Percentiles rank a stretch among this genome's conserved stretches.
Evolutionary conservation across 2,888 invertebrate genomes (phyloP).

Genomic region (Leptopilina myrica): DNA sequence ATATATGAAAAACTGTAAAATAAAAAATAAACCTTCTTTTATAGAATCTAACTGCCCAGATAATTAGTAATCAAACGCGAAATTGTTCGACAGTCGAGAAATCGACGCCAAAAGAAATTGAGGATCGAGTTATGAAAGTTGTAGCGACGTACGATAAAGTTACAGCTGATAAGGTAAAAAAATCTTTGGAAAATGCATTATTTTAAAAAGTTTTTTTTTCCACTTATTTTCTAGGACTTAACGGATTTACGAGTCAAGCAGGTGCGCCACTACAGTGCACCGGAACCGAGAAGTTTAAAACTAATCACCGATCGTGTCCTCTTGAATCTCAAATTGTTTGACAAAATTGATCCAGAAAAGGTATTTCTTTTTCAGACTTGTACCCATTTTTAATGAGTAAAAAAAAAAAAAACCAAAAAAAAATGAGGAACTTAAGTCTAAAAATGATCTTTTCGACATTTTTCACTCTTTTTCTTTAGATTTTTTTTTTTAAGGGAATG

Average conservation of each 20-base stretch:
- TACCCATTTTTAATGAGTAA: too few relatives aligned
- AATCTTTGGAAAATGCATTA: conserved; percentile 63
- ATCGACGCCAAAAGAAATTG: conserved; percentile 82
- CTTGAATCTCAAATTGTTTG: conserved; percentile 97
- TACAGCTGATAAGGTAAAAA: conserved; percentile 87
- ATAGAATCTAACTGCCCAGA: conserved; percentile 51
- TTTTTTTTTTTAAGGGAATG: too few relatives aligned
- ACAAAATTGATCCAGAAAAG: conserved; percentile 96
- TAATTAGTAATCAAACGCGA: conserved; percentile 10
- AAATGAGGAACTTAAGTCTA: too few relatives aligned
- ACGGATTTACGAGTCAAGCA: conserved; percentile 79
- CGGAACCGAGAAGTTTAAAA: conserved; percentile 88
- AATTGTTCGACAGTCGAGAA: conserved; percentile 77
- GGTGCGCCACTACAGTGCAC: conserved; percentile 85
- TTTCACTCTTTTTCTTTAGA: too few relatives aligned
- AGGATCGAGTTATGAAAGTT: conserved; percentile 91
- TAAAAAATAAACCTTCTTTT: conserved; percentile 3
- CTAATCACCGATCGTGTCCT: conserved; percentile 93
- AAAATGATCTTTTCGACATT: too few relatives aligned
- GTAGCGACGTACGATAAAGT: conserved; percentile 94
- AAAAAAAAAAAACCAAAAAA: too few relatives aligned
- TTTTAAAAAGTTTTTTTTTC: conserved; percentile 66
- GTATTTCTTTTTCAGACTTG: conserved; percentile 79
- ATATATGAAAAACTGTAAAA: not conserved
- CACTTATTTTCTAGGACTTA: conserved; percentile 81